A percentile compares a stretch with the other conserved stretches of the same genome.
phyloP scores from a whole-genome alignment of 2,888 invertebrate species.

The Arrhopalites spinosus region DNA sequence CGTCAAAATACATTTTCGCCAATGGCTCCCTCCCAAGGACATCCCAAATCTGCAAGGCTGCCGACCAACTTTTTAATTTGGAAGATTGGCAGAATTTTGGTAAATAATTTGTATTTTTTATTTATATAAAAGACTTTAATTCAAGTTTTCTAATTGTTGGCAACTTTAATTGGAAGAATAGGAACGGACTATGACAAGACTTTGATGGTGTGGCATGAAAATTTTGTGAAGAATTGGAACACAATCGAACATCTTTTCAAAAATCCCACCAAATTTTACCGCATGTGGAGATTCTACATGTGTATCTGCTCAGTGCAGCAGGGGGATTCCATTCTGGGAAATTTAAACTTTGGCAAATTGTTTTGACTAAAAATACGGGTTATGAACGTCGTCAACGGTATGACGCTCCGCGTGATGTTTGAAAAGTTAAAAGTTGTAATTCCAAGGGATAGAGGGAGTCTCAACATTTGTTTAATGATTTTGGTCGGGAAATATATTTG shows the following conservation, averaged over 20 bases:
- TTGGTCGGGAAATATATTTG: too few relatives aligned
- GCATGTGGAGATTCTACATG: constrained; percentile 40
- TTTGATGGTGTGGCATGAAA: constrained; percentile 31
- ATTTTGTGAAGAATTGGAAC: constrained; percentile 23
- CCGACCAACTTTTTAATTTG: constrained; percentile 77
- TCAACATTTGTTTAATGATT: too few relatives aligned
- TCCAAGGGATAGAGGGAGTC: too few relatives aligned
- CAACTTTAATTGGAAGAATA: too few relatives aligned
- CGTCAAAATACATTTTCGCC: constrained; percentile 28
- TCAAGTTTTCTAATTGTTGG: too few relatives aligned
- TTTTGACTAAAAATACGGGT: constrained; percentile 38
- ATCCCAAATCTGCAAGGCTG: neutral
- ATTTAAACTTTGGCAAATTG: constrained; percentile 41
- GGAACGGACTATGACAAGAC: constrained; percentile 21
- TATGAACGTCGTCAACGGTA: too few relatives aligned
- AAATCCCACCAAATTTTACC: constrained; percentile 26
- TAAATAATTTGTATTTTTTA: too few relatives aligned
- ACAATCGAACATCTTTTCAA: constrained; percentile 27
- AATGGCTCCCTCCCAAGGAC: constrained; percentile 20
- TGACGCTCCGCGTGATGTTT: too few relatives aligned
- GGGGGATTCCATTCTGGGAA: constrained; percentile 34
- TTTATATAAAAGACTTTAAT: too few relatives aligned
- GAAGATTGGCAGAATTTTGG: constrained; percentile 71
- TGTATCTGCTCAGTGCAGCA: constrained; percentile 28
- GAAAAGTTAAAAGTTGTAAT: too few relatives aligned